Percentiles rank a stretch among this genome's conserved stretches.
Evolutionary conservation across 2,888 invertebrate species (phyloP).

Genomic region (Cheilosia impressa): DNA sequence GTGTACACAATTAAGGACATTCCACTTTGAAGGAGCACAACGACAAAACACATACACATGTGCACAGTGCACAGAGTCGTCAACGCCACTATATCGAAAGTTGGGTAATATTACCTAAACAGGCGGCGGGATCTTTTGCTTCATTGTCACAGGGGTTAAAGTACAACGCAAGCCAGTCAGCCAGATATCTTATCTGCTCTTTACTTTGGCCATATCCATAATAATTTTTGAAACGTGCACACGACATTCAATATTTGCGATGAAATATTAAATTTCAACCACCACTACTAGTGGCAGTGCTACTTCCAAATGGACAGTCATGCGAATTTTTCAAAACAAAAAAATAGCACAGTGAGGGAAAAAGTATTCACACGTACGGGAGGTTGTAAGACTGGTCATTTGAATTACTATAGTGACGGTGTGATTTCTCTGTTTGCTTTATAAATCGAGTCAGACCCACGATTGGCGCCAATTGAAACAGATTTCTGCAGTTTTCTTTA

Average conservation of each 20-base stretch:
- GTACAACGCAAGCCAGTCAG: conserved; percentile 32
- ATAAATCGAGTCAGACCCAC: too few relatives aligned
- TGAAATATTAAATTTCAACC: conserved; percentile 68
- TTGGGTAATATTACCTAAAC: conserved; percentile 67
- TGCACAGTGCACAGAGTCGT: not conserved
- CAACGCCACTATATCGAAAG: conserved; percentile 29
- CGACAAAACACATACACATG: conserved; percentile 5
- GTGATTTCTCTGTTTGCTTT: too few relatives aligned
- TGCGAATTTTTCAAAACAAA: conserved; percentile 33
- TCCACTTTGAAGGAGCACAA: conserved; percentile 8
- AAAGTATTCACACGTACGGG: conserved; percentile 18
- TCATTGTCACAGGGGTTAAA: conserved; percentile 30
- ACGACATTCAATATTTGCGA: conserved; percentile 72
- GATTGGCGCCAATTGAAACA: too few relatives aligned
- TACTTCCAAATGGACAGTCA: conserved; percentile 35
- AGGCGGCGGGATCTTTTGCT: conserved; percentile 22
- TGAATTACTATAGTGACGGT: not conserved
- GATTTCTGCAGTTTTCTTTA: too few relatives aligned
- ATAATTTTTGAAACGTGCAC: conserved; percentile 75
- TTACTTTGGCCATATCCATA: conserved; percentile 71
- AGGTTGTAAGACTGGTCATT: not conserved
- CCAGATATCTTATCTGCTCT: conserved; percentile 71
- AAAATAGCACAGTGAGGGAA: conserved; percentile 14
- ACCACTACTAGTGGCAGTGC: conserved; percentile 26
- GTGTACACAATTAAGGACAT: conserved; percentile 33